These are phyloP conservation scores for Oryctes rhinoceros DNA, from an alignment of 1,140 invertebrate species.

Conservation along the genomic window DNA sequence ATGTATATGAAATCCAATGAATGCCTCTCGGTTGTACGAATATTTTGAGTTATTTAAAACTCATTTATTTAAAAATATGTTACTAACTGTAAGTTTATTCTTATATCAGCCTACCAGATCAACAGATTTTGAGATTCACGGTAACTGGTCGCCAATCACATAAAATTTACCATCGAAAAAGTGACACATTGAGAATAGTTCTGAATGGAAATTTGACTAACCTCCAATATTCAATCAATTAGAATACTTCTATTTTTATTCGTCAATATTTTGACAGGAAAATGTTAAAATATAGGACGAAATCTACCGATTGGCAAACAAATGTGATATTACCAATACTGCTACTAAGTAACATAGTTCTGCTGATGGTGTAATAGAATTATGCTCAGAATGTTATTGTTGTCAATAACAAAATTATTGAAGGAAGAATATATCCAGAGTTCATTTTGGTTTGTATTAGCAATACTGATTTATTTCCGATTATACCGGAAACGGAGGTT, in stretches of 20 bases:
- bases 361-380: conserved; percentile 96
- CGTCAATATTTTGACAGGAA: conserved; percentile 82
- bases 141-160: conserved; percentile 98
- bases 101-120: conserved; percentile 78
- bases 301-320: conserved; percentile 52
- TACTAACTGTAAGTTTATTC: conserved; percentile 70
- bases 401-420: conserved; percentile 77
- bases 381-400: conserved; percentile 88
- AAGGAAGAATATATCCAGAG: conserved; percentile 71
- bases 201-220: conserved; percentile 99
- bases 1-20: too few relatives aligned
- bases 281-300: conserved; percentile 89
- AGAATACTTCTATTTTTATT: conserved; percentile 85
- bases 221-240: conserved; percentile 99
- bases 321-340: conserved; percentile 63
- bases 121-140: conserved; percentile 94
- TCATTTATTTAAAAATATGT: too few relatives aligned
- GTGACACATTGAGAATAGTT: conserved; percentile 92
- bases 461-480: conserved; percentile 58
- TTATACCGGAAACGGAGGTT: too few relatives aligned
- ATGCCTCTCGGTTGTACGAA: too few relatives aligned
- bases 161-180: conserved; percentile 79
- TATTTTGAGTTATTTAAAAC: too few relatives aligned
- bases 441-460: conserved; percentile 86
- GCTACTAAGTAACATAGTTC: conserved; percentile 83